Evolutionary conservation across 2,888 invertebrate species (phyloP), one percentile per base, ranked within the genome.

Genomic region (Polymixis lichenea): DNA sequence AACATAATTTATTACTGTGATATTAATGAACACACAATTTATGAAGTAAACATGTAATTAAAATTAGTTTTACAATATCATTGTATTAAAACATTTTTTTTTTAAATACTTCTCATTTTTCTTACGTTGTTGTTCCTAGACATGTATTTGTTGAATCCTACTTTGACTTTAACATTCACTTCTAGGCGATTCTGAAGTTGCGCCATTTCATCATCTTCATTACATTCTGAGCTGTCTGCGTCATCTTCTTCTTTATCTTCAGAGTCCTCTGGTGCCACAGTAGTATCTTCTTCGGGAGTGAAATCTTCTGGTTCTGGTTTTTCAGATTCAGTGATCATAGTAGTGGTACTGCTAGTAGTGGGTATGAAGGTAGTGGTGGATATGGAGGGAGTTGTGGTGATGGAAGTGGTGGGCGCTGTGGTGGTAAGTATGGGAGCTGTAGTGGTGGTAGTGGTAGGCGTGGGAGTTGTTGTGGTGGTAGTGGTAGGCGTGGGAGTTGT

Each of bases 191-290:
- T 46, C 13, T 11, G 43, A 3, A 46, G 43, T 46, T 46, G 43
- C 3, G 13, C 9, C 43, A 46, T 46, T 11, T 46, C 43, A 46
- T 46, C 11, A 13, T 46, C 43, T 46, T 46, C 43, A 46, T 46
- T 46, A 46, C 11, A 46, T 11, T 46, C 43, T 46, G 43, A 46
- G 13, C 11, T 46, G 43, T 46, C 43, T 46, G 43, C 1, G 11
- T 25, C 25, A 1, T 67, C 53, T n/a, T 38, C 38, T 38, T 13
- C 68, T 25, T 49, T 25, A 46, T 66, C 89, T 15, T 49, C 89
- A 6, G 88, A 81, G 17, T 86, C 85, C 0, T 55, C 70, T 5
- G 60, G 46, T 51, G 28, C 15, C 38, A 13, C 11, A 46, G 43
- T 46, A 46, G 11, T 46, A 46, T 11, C 11, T 49, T 0, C 43